Conservation (phyloP, 53 echinoderm and acorn worm genomes). For the Glandiceps talaboti region DNA sequence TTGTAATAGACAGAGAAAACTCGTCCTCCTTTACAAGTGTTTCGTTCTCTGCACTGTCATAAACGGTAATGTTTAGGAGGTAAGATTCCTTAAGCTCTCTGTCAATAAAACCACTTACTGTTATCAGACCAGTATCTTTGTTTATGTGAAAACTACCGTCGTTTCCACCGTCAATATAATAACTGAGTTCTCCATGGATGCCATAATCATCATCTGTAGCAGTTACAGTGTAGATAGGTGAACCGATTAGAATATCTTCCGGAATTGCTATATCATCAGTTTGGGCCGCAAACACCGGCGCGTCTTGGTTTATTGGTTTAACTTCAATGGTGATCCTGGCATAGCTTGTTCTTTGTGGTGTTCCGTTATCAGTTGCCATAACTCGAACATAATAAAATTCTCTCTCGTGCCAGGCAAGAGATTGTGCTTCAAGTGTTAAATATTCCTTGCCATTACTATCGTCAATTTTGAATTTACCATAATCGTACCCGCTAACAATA, state of each 20-base stretch:
- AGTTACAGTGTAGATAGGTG: background rate
- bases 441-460: conserved; percentile 16
- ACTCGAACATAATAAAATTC: background rate
- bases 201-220: background rate
- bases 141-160: conserved; percentile 46
- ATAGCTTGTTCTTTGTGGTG: background rate
- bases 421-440: background rate
- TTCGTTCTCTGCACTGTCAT: background rate
- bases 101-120: background rate
- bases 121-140: conserved; percentile 18
- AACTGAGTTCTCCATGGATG: conserved; percentile 15
- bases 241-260: background rate
- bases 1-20: background rate
- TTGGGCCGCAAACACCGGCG: background rate
- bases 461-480: conserved; percentile 41
- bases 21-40: background rate
- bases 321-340: background rate
- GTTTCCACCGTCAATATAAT: conserved; percentile 19
- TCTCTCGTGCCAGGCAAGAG: background rate
- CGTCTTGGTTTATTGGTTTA: background rate
- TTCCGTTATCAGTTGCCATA: background rate
- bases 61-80: background rate
- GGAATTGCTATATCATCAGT: background rate
- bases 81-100: background rate
- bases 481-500: background rate